Evolutionary conservation across 2,888 invertebrate genomes (phyloP), one percentile per base, ranked within the genome.

Genomic region (Lycaena phlaeas): DNA sequence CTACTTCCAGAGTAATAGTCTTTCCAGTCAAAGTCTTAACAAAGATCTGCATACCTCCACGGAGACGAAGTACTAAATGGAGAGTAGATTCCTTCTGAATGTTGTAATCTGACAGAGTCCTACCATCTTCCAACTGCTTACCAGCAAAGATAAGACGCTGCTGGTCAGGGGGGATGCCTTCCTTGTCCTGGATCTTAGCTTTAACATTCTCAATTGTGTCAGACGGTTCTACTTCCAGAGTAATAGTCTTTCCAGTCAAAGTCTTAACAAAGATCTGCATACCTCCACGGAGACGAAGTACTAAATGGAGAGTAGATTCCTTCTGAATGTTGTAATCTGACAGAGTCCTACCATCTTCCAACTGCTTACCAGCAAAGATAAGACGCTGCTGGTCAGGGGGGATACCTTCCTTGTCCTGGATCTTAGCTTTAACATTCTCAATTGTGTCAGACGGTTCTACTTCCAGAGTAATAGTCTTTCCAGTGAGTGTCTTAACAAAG

Each of bases 111-210:
- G 64, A 64, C 0, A 66, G 41, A 0, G 64, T 66, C 40, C 66
- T 62, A 0, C 70, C 70, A 44, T 71, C 70, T 48, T 71, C 76
- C 57, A 76, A 27, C 66, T 51, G 48, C 3, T 64, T 64, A 0
- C 64, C 64, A 0, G 63, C 63, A 12, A 64, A 64, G 11, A 64
- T 64, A 2, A 64, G 26, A 40, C 45, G 50, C 53, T 77, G 76
- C 34, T 77, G 76, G 50, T 77, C 76, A 68, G 88, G 87, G 1
- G 87, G 87, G 46, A 88, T 88, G 2, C 87, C 86, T 40, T 61
- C 76, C n/a, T 77, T 77, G 29, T 77, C 76, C 14, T 76, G 76
- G 2, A 76, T 76, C 22, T 77, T 77, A 4, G 52, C 52, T 6
- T 0, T 52, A 1, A 77, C 76, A 58, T 77, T 77, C 12, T 77